phyloP scores from a whole-genome alignment of 2,113 vertebrate genomes.

The Carassius carassius region DNA sequence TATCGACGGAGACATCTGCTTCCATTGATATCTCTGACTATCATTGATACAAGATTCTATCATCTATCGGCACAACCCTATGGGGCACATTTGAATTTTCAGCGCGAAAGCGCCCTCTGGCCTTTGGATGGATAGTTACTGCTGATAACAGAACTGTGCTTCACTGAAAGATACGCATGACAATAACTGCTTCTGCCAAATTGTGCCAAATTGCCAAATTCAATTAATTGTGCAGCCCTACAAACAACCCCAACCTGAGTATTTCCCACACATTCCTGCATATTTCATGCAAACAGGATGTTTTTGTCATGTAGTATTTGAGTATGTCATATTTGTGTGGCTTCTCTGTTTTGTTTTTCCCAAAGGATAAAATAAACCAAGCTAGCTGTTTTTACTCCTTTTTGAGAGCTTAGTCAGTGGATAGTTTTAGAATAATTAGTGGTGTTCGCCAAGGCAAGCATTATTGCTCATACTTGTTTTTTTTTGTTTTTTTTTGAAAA shows the following conservation, averaged over 20 bases:
- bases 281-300: neutral
- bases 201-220: too few relatives aligned
- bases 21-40: too few relatives aligned
- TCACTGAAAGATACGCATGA: too few relatives aligned
- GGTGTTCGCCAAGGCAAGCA: neutral
- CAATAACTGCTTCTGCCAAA: too few relatives aligned
- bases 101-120: too few relatives aligned
- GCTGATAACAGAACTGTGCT: too few relatives aligned
- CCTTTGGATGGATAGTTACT: too few relatives aligned
- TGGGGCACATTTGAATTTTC: too few relatives aligned
- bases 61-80: too few relatives aligned
- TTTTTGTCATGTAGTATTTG: neutral
- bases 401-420: neutral
- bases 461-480: neutral
- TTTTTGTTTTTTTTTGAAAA: neutral
- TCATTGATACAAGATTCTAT: too few relatives aligned
- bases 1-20: too few relatives aligned
- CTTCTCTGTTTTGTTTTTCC: neutral
- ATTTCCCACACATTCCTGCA: neutral
- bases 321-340: neutral
- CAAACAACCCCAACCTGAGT: neutral
- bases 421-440: neutral
- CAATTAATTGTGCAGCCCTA: too few relatives aligned
- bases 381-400: neutral
- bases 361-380: neutral